Evolutionary conservation across 1,140 invertebrate species (phyloP).

Genomic region (Subanguina moxae): DNA sequence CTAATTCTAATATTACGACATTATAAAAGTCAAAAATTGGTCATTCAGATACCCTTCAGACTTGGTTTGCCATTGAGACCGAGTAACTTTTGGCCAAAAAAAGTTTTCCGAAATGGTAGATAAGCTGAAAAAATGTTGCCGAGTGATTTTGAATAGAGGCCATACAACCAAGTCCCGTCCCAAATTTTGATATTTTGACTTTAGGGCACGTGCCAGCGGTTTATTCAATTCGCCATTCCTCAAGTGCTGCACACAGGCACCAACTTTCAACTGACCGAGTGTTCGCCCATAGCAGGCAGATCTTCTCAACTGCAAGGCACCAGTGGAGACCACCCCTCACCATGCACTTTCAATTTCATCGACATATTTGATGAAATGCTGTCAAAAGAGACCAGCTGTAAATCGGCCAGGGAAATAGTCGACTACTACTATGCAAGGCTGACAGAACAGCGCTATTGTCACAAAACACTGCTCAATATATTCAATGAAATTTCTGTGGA

Average conservation of each 20-base stretch:
- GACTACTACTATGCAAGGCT: conserved; percentile 28
- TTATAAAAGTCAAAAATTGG: no score
- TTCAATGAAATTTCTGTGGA: conserved; percentile 25
- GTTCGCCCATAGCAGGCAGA: conserved; percentile 20
- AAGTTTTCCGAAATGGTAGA: no score
- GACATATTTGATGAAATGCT: conserved; percentile 28
- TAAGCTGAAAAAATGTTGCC: no score
- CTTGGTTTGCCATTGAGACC: no score
- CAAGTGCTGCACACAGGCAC: conserved; percentile 23
- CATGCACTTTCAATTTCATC: background rate
- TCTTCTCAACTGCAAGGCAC: conserved; percentile 5
- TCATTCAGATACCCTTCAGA: no score
- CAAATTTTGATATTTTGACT: conserved; percentile 1
- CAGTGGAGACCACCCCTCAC: background rate
- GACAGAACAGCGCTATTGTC: conserved; percentile 21
- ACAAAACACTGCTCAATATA: conserved; percentile 23
- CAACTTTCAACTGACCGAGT: conserved; percentile 19
- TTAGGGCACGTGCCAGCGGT: conserved; percentile 26
- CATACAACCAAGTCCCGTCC: no score
- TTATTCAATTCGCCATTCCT: conserved; percentile 30
- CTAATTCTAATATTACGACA: no score
- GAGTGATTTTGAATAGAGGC: no score
- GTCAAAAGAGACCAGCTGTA: background rate
- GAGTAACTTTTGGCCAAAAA: no score
- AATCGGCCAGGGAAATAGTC: conserved; percentile 14